A percentile compares a stretch with the other conserved stretches of the same genome.
Evolutionary conservation across 2,797 vertebrate species (phyloP).

Genomic region (Cyclopterus lumpus): DNA sequence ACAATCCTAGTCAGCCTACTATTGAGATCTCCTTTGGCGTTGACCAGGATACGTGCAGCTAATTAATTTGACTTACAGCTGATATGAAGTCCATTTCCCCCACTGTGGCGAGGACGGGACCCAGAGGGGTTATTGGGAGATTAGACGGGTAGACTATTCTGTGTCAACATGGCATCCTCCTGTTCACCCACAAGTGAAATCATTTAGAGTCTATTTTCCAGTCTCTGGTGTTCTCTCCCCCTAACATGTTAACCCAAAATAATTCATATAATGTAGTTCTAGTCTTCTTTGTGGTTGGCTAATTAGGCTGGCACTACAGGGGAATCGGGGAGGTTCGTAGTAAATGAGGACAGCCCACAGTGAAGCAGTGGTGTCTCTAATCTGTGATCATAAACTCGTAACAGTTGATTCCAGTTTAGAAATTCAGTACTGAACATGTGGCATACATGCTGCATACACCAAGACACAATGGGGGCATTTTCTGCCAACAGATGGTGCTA

Average conservation of each 20-base stretch:
- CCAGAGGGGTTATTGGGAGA: slow-evolving; percentile 38
- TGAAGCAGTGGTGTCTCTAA: slow-evolving; percentile 34
- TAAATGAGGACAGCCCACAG: slow-evolving; percentile 66
- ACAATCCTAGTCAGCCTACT: slow-evolving; percentile 24
- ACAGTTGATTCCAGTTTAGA: slow-evolving; percentile 36
- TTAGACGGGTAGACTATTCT: slow-evolving; percentile 28
- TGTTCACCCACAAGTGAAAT: slow-evolving; percentile 11
- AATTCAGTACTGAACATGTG: slow-evolving; percentile 44
- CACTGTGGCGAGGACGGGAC: slow-evolving; percentile 38
- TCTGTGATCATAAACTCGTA: slow-evolving; percentile 41
- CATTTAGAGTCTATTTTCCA: slow-evolving; percentile 22
- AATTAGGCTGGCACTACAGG: slow-evolving; percentile 70
- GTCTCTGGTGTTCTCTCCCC: slow-evolving; percentile 27
- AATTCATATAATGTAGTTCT: slow-evolving; percentile 23
- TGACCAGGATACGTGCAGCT: slow-evolving; percentile 55
- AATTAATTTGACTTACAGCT: slow-evolving; percentile 70
- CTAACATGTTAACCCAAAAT: slow-evolving; percentile 43
- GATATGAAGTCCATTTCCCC: slow-evolving; percentile 44
- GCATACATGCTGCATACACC: slow-evolving; percentile 20
- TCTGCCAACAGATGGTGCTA: slow-evolving; percentile 76
- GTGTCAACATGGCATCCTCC: slow-evolving; percentile 31
- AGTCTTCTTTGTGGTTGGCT: slow-evolving; percentile 47
- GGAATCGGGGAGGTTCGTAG: slow-evolving; percentile 45
- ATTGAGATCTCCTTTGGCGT: slow-evolving; percentile 45
- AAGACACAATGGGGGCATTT: slow-evolving; percentile 65